phyloP scores from a whole-genome alignment of 2,888 invertebrate species.

The Craniophora ligustri region DNA sequence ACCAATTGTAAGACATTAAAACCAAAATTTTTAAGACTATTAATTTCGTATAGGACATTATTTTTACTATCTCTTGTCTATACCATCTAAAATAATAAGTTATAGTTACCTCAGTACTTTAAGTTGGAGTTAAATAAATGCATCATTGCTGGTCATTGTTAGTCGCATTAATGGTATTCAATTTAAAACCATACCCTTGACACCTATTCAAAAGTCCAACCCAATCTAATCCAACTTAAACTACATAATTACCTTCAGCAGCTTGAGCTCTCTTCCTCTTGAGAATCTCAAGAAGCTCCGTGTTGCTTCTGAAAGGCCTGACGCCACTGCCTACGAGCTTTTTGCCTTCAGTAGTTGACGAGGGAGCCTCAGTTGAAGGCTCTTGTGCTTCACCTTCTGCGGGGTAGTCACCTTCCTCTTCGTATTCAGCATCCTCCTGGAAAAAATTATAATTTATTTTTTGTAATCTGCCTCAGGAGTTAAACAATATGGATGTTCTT shows the following conservation, averaged over 20 bases:
- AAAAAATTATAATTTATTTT: constrained; percentile 2
- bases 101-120: too few relatives aligned
- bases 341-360: constrained; percentile 91
- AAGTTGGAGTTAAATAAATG: too few relatives aligned
- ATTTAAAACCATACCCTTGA: too few relatives aligned
- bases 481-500: too few relatives aligned
- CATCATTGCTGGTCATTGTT: too few relatives aligned
- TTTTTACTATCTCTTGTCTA: too few relatives aligned
- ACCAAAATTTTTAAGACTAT: background rate
- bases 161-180: too few relatives aligned
- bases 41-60: background rate
- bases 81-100: too few relatives aligned
- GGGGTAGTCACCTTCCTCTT: constrained; percentile 86
- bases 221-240: too few relatives aligned
- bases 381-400: constrained; percentile 81
- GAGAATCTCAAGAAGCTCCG: constrained; percentile 92
- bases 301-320: constrained; percentile 93
- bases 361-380: constrained; percentile 86
- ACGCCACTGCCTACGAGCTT: constrained; percentile 91
- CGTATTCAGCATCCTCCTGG: constrained; percentile 87
- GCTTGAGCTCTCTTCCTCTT: constrained; percentile 92
- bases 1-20: constrained; percentile 53
- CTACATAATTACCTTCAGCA: constrained; percentile 82
- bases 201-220: too few relatives aligned
- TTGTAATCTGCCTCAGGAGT: too few relatives aligned